Base-by-base conservation (phyloP, 2,797 vertebrate species). In the Gobio occitaniae region DNA sequence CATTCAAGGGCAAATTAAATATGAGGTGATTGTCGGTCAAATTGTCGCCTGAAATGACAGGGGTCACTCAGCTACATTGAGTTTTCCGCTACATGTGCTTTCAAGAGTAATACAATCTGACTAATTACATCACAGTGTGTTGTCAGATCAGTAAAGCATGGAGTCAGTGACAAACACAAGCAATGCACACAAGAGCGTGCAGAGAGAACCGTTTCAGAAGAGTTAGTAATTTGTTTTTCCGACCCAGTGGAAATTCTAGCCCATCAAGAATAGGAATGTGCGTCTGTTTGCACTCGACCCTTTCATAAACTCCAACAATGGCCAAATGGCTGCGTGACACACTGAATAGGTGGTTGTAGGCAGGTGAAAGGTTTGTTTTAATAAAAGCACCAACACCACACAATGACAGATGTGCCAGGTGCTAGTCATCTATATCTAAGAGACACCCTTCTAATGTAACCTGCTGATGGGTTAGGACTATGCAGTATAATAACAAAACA, bases 211-310 rank as follows among this genome's bases (percentile, higher is more conserved):
- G 8, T 41, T 48, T 56, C 32, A 17, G 15, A 4, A 41, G 11
- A 29, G 19, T 71, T 25, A 3, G 25, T 47, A 11, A n/a, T 82
- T 59, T 63, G 41, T 63, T 79, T 71, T 85, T 36, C 16, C 4
- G 17, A 70, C 56, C 38, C 4, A 54, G 66, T 54, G 56, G 66
- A 86, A 83, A 72, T 54, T 78, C 68, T 65, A 83, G 61, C 68
- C 56, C 48, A 11, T n/a, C 32, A 81, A 19, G 82, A 86, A 88
- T 75, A 82, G 87, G 70, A 82, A 15, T 63, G 2, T 79, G 32
- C 9, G 48, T 52, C 32, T 50, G 41, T 86, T 72, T 80, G 85
- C 78, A 87, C 80, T 15, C 6, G 1, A 69, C 44, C 21, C 70
- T 38, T 83, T 41, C 32, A 54, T 41, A 66, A 66, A 82, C 54